Conservation (phyloP, 2,888 invertebrate species). For the Apotomis turbidana region DNA sequence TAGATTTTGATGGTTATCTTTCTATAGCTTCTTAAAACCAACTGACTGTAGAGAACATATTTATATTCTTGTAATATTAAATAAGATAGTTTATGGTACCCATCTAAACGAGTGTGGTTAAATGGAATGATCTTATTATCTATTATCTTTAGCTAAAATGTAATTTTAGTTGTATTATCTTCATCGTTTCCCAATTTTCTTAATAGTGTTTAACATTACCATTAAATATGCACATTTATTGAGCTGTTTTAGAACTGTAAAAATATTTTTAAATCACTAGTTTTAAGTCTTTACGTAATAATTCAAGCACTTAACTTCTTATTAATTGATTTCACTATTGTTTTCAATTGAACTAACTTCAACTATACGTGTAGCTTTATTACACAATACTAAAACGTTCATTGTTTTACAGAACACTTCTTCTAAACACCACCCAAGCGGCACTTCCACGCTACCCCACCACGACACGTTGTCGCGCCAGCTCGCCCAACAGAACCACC, state of each 20-base stretch:
- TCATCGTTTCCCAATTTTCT: background rate
- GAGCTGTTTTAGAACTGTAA: slow-evolving; percentile 48
- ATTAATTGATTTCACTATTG: background rate
- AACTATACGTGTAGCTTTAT: background rate
- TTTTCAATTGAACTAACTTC: background rate
- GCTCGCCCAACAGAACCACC: slow-evolving; percentile 76
- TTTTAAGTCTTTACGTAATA: background rate
- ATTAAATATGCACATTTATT: slow-evolving; percentile 41
- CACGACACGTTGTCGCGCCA: slow-evolving; percentile 83
- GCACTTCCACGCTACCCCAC: slow-evolving; percentile 87
- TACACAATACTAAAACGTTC: background rate
- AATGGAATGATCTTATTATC: too few relatives aligned
- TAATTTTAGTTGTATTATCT: background rate
- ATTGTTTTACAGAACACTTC: slow-evolving; percentile 89
- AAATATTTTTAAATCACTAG: slow-evolving; percentile 2
- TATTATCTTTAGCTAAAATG: background rate
- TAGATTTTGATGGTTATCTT: too few relatives aligned
- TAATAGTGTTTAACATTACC: slow-evolving; percentile 2
- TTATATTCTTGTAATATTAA: too few relatives aligned
- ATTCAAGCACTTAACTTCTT: background rate
- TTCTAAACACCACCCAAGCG: slow-evolving; percentile 90
- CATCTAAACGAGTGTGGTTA: too few relatives aligned
- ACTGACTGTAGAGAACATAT: too few relatives aligned
- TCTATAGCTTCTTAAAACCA: too few relatives aligned
- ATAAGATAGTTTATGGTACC: too few relatives aligned